Base-by-base conservation (phyloP, 2,888 invertebrate species). In the Cataglyphis cursor region DNA sequence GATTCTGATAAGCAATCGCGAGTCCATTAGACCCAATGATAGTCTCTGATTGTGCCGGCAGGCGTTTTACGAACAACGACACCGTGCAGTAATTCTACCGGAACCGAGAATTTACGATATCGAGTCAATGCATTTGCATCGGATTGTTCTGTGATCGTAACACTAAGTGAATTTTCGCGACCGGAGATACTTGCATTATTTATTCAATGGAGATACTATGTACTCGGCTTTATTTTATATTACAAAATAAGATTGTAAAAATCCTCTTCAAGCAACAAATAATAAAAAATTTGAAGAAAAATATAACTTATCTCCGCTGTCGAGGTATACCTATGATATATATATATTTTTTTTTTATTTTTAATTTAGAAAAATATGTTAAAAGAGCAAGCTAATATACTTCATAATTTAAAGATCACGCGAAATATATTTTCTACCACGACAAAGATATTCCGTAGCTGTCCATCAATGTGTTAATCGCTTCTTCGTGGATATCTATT, bases 1-100 rank as follows among this genome's bases (percentile, higher is more conserved):
- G 62, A 24, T 51, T 28, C 65, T 48, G 89, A 89, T 89, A 89
- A 85, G 88, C 85, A 89, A 89, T 89, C 89, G 83, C 83, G 73
- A 81, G 73, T 89, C 87, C 87, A 89, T 89, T 89, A 89, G 85
- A 75, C 74, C 51, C 84, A 57, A 51, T 24, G 62, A n/a, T 62
- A 51, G 61, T 68, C 62, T 73, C 85, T 81, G 82, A 70, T 85
- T 54, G 84, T 73, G 66, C 81, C 65, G 72, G 31, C 83, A 70
- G 82, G 80, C 66, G 74, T 86, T 6, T 35, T 87, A 85, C 75
- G 81, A 84, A 89, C 89, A 84, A 85, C 84, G 54, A 41, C 51
- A 59, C 78, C 31, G 61, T 64, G 62, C 76, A 80, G 85, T 89
- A 89, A 88, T 88, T 89, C 89, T 84, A 70, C 65, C 70, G 68